These are phyloP conservation scores for Halcyon badia DNA, from an alignment of 2,797 vertebrate species.

Conservation along the genomic window DNA sequence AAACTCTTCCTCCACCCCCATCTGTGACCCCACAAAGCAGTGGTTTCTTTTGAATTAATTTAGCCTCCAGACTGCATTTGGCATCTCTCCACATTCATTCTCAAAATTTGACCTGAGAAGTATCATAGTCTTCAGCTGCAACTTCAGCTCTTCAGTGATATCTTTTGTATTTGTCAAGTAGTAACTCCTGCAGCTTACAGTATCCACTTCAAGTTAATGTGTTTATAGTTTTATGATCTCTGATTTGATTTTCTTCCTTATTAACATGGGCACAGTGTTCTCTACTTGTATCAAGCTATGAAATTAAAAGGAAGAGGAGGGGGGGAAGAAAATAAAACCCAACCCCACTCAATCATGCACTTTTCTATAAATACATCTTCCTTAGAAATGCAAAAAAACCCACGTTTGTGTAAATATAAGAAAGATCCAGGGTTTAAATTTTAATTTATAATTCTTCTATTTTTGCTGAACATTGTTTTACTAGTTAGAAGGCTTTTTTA, in stretches of 20 bases:
- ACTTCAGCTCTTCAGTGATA: neutral
- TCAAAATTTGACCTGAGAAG: neutral
- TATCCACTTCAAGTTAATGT: neutral
- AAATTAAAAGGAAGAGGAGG: neutral
- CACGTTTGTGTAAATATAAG: neutral
- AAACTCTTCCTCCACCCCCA: neutral
- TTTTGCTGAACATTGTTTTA: neutral
- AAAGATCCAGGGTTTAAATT: neutral
- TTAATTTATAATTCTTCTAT: neutral
- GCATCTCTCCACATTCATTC: neutral
- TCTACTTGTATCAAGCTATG: neutral
- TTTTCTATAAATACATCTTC: neutral
- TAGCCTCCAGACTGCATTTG: neutral
- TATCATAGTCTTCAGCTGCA: neutral
- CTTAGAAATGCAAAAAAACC: neutral
- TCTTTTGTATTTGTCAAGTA: neutral
- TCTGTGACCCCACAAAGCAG: accelerated
- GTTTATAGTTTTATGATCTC: neutral
- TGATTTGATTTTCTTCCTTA: neutral
- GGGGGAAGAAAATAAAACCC: accelerated
- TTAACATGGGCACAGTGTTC: neutral
- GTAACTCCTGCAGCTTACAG: neutral
- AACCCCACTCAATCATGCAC: accelerated
- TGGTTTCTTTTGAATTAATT: neutral
- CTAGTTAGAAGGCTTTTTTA: neutral